These are phyloP conservation scores for Acanthurus lineatus DNA, from an alignment of 2,797 vertebrate genomes.

Conservation along the genomic window DNA sequence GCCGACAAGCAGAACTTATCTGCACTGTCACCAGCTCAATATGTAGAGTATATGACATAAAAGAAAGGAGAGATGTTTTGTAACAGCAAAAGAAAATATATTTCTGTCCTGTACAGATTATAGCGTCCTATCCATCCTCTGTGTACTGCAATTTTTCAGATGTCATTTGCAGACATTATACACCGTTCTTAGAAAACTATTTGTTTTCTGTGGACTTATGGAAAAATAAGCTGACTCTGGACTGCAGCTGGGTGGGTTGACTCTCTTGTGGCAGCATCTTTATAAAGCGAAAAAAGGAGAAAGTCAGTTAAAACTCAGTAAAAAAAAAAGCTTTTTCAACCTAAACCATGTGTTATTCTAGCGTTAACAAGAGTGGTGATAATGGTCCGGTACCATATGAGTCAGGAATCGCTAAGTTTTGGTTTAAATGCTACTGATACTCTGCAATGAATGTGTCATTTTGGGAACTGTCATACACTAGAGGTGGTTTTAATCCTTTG, in stretches of 20 bases:
- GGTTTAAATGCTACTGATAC: too few species aligned
- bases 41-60: conserved; percentile 35
- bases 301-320: too few species aligned
- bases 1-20: conserved; percentile 59
- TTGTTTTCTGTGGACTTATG: background rate
- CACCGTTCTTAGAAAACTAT: background rate
- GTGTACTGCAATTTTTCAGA: background rate
- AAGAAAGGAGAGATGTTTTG: conserved; percentile 38
- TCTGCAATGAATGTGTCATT: too few species aligned
- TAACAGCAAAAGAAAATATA: conserved; percentile 1
- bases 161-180: background rate
- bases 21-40: conserved; percentile 57
- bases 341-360: too few species aligned
- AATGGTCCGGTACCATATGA: too few species aligned
- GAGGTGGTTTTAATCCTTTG: too few species aligned
- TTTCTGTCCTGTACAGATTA: conserved; percentile 28
- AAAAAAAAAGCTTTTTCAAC: too few species aligned
- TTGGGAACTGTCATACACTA: too few species aligned
- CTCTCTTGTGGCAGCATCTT: too few species aligned
- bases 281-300: too few species aligned
- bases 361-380: too few species aligned
- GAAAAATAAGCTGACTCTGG: conserved; percentile 14
- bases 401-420: too few species aligned
- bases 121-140: background rate
- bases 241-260: background rate